phyloP scores from a whole-genome alignment of 2,113 vertebrate species.

The Acrocephalus arundinaceus region DNA sequence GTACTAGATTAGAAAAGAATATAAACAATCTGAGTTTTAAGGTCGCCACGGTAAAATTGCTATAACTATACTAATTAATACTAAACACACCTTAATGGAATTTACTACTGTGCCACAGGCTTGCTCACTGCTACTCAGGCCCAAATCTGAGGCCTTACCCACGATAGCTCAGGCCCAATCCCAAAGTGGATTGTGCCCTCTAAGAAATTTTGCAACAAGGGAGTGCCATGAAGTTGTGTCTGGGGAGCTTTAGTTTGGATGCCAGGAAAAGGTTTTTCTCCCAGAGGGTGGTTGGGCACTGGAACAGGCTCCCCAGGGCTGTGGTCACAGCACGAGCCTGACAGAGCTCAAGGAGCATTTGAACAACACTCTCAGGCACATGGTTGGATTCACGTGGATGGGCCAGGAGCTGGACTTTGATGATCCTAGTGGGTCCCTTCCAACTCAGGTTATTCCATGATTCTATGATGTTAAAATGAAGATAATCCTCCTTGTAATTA shows the following conservation, averaged over 20 bases:
- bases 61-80: too few relatives aligned
- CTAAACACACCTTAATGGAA: too few relatives aligned
- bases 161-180: too few relatives aligned
- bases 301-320: neutral
- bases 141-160: too few relatives aligned
- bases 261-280: neutral
- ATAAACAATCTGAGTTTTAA: too few relatives aligned
- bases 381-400: neutral
- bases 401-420: neutral
- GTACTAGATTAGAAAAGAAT: too few relatives aligned
- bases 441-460: neutral
- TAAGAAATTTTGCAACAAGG: neutral
- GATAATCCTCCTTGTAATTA: neutral
- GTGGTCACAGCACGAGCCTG: neutral
- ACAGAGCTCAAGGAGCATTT: neutral
- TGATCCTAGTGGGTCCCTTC: neutral
- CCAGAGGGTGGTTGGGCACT: neutral
- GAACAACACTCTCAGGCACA: rapidly evolving
- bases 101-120: too few relatives aligned
- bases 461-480: neutral
- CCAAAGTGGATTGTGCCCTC: too few relatives aligned
- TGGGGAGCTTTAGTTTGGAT: neutral
- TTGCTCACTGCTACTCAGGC: too few relatives aligned
- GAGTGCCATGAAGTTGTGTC: neutral
- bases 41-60: too few relatives aligned